phyloP scores from a whole-genome alignment of 2,888 invertebrate species.

The Lepidochrysops patricia region DNA sequence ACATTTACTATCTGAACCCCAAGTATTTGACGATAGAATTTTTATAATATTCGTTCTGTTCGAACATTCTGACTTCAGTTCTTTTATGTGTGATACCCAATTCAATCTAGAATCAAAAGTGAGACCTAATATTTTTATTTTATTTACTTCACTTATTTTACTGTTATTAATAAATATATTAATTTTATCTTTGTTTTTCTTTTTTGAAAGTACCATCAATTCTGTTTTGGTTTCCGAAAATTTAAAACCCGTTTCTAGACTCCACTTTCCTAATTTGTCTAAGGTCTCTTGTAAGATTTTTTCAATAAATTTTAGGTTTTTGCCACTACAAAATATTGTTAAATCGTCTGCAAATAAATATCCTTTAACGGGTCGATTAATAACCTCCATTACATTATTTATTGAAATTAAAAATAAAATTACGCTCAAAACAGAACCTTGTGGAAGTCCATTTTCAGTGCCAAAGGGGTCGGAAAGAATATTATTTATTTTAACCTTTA shows the following conservation, averaged over 20 bases:
- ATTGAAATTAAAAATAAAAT: conserved; percentile 8
- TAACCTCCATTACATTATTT: not conserved
- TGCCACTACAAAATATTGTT: not conserved
- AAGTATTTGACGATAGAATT: not conserved
- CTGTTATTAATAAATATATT: not conserved
- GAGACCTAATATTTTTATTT: not conserved
- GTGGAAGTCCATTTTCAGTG: conserved; percentile 19
- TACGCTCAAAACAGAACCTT: conserved; percentile 18
- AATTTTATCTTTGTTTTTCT: not conserved
- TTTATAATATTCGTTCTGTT: not conserved
- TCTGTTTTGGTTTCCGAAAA: not conserved
- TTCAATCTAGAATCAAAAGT: not conserved
- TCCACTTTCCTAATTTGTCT: not conserved
- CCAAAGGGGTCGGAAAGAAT: not conserved
- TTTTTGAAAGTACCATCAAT: not conserved
- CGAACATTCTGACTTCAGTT: not conserved
- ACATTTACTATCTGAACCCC: not conserved
- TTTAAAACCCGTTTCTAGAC: not conserved
- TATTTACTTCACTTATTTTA: not conserved
- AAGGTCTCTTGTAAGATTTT: not conserved
- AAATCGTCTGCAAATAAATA: not conserved
- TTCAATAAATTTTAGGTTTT: not conserved
- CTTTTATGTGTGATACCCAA: not conserved
- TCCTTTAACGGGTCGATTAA: not conserved
- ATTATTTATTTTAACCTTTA: conserved; percentile 16